Percentiles rank a stretch among this genome's conserved stretches.
phyloP scores from a whole-genome alignment of 2,113 vertebrate species.

The Sapajus apella region DNA sequence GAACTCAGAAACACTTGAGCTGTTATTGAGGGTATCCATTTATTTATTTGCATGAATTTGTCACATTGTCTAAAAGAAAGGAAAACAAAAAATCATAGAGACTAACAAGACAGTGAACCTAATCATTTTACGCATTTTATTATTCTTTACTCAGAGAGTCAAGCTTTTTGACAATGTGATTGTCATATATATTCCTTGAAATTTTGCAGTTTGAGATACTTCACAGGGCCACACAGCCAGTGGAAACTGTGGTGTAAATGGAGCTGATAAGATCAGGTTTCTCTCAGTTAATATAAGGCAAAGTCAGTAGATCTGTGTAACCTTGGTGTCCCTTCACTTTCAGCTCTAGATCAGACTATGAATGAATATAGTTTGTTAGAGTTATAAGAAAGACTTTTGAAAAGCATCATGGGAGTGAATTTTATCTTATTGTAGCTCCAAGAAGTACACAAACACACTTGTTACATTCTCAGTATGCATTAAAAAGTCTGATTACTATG shows the following conservation, averaged over 20 bases:
- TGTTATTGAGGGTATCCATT: constrained; percentile 8
- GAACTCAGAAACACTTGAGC: constrained; percentile 39
- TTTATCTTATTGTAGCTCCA: background rate
- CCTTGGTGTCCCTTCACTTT: background rate
- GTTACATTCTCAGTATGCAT: background rate
- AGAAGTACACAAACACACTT: background rate
- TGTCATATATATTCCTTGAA: background rate
- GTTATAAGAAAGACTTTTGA: background rate
- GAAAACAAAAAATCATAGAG: background rate
- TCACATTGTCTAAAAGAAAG: background rate
- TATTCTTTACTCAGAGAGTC: background rate
- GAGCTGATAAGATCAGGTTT: background rate
- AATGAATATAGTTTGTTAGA: background rate
- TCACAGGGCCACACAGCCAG: background rate
- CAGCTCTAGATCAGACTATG: background rate
- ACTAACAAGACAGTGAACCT: background rate
- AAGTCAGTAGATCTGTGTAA: background rate
- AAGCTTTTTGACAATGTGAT: background rate
- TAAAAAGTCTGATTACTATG: background rate
- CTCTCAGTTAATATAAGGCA: background rate
- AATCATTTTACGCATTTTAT: background rate
- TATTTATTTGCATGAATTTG: background rate
- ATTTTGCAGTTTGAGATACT: background rate
- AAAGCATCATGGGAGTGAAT: background rate
- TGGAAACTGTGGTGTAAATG: background rate